A percentile compares a stretch with the other conserved stretches of the same genome.
Conservation (phyloP, 1,140 invertebrate genomes). For the Telenomus remus region DNA sequence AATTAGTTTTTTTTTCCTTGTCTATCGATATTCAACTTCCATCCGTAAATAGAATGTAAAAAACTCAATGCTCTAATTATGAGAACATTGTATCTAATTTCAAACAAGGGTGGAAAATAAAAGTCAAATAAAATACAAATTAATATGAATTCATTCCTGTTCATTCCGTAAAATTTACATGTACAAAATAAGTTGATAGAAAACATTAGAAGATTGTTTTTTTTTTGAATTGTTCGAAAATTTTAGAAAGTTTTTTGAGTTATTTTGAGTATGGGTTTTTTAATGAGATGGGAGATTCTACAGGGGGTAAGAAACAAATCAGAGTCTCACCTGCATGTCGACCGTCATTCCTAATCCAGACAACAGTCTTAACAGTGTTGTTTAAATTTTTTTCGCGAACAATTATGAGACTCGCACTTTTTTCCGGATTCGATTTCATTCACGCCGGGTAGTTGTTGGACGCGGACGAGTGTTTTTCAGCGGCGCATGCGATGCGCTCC, state of each 20-base stretch:
- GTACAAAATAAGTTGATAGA: no score
- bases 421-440: constrained; percentile 55
- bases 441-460: constrained; percentile 30
- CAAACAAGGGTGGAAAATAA: no score
- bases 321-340: constrained; percentile 46
- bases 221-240: no score
- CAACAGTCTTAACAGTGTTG: constrained; percentile 39
- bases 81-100: no score
- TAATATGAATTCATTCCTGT: no score
- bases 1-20: constrained; percentile 2
- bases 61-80: no score
- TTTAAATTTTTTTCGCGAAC: constrained; percentile 50
- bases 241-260: no score
- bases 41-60: no score
- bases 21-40: not conserved
- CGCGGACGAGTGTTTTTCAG: constrained; percentile 22
- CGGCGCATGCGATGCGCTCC: constrained; percentile 50
- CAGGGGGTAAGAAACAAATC: not conserved
- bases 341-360: constrained; percentile 38
- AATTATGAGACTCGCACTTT: constrained; percentile 47
- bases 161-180: no score
- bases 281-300: not conserved
- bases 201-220: no score
- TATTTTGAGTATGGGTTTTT: no score
- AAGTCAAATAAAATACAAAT: no score